A percentile compares a stretch with the other conserved stretches of the same genome.
These are phyloP conservation scores for Argentina silus DNA, from an alignment of 2,797 vertebrate genomes.

Conservation along the genomic window DNA sequence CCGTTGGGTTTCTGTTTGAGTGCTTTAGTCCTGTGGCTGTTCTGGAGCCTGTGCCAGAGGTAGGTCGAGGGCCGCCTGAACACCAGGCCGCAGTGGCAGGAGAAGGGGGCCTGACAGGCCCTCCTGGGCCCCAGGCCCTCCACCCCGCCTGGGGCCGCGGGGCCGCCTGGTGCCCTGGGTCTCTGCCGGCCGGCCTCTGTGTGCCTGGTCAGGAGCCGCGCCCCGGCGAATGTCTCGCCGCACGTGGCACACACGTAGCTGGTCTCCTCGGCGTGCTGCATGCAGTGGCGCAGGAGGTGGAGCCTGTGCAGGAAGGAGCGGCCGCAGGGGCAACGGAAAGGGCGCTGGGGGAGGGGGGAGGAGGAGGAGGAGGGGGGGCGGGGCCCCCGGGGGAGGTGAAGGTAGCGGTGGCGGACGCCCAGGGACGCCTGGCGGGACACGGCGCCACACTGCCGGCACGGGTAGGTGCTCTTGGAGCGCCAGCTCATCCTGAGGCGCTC, in stretches of 20 bases:
- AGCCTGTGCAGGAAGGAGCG: constrained; percentile 72
- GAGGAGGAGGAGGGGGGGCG: constrained; percentile 82
- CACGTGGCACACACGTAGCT: constrained; percentile 80
- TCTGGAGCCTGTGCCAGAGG: constrained; percentile 79
- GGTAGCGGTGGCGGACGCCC: constrained; percentile 78
- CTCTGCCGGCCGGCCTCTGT: constrained; percentile 33
- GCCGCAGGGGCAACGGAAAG: constrained; percentile 77
- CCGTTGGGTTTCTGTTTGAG: not conserved
- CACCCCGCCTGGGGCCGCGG: not conserved
- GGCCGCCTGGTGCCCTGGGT: constrained; percentile 4
- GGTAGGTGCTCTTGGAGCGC: constrained; percentile 64
- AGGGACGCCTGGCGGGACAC: constrained; percentile 71
- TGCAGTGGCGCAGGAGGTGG: constrained; percentile 80
- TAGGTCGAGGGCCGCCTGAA: constrained; percentile 76
- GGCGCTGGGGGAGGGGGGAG: constrained; percentile 70
- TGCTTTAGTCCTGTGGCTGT: constrained; percentile 42
- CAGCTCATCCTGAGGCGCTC: constrained; percentile 59
- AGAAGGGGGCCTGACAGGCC: constrained; percentile 67
- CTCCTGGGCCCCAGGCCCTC: constrained; percentile 35
- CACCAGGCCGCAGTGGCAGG: constrained; percentile 71
- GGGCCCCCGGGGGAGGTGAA: constrained; percentile 72
- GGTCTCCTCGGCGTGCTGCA: constrained; percentile 77
- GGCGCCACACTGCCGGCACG: constrained; percentile 80
- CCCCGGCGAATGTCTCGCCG: constrained; percentile 80
- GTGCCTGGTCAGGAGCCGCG: constrained; percentile 71